These are phyloP conservation scores for Perognathus longimembris DNA, from an alignment of 2,113 vertebrate species.

Conservation along the genomic window DNA sequence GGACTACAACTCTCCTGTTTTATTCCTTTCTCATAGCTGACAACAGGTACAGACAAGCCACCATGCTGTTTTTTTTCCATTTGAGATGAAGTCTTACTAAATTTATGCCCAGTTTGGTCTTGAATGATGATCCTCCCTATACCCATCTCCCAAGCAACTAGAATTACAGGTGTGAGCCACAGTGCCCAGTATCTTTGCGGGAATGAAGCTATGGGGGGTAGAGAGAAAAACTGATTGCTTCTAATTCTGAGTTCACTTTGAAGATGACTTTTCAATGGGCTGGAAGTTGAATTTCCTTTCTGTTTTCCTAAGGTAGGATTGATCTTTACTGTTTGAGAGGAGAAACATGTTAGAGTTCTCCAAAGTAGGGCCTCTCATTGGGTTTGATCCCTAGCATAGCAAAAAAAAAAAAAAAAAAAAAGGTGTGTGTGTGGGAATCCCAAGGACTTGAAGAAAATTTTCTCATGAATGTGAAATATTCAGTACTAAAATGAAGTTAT, in stretches of 20 bases:
- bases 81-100: too few species aligned
- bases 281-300: not conserved
- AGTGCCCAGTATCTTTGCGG: too few species aligned
- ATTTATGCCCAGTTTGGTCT: too few species aligned
- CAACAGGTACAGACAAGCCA: too few species aligned
- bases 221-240: not conserved
- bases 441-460: not conserved
- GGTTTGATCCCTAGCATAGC: not conserved
- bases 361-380: not conserved
- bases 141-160: too few species aligned
- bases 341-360: not conserved
- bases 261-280: constrained; percentile 37
- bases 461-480: not conserved
- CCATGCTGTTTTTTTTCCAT: too few species aligned
- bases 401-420: not conserved
- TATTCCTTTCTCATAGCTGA: too few species aligned
- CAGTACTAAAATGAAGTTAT: not conserved
- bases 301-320: constrained; percentile 18
- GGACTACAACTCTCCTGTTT: too few species aligned
- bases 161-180: too few species aligned
- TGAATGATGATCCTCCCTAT: not conserved
- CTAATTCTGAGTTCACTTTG: constrained; percentile 44
- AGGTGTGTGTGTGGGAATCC: not conserved
- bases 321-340: not conserved
- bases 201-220: not conserved